phyloP scores from a whole-genome alignment of 2,113 vertebrate genomes.

The Bos indicus region DNA sequence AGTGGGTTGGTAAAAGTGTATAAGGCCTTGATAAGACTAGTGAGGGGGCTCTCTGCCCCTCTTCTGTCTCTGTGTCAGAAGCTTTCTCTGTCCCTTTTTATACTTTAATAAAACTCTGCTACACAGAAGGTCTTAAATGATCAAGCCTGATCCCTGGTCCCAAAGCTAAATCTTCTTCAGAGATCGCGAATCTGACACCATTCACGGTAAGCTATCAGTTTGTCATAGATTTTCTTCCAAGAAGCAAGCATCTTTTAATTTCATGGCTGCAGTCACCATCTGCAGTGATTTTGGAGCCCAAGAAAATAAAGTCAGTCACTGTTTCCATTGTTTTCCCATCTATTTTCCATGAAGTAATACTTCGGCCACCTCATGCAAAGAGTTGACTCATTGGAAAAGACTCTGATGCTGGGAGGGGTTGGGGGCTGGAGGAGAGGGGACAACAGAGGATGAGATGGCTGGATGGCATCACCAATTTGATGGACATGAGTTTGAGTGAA shows the following conservation, averaged over 20 bases:
- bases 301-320: neutral
- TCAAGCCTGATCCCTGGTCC: neutral
- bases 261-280: neutral
- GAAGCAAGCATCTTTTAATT: neutral
- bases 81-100: neutral
- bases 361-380: no score
- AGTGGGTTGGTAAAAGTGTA: neutral
- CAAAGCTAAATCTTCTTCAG: neutral
- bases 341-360: no score
- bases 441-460: no score
- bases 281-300: neutral
- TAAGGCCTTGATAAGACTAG: neutral
- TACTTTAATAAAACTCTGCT: neutral
- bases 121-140: neutral
- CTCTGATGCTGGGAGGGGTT: no score
- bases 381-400: no score
- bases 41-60: neutral
- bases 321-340: neutral
- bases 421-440: no score
- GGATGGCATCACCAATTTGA: no score
- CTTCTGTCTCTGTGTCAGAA: neutral
- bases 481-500: no score
- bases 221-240: neutral
- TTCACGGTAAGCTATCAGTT: neutral
- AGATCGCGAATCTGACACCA: accelerated